Conservation (phyloP, 2,113 vertebrate species). For the Tragelaphus buxtoni region DNA sequence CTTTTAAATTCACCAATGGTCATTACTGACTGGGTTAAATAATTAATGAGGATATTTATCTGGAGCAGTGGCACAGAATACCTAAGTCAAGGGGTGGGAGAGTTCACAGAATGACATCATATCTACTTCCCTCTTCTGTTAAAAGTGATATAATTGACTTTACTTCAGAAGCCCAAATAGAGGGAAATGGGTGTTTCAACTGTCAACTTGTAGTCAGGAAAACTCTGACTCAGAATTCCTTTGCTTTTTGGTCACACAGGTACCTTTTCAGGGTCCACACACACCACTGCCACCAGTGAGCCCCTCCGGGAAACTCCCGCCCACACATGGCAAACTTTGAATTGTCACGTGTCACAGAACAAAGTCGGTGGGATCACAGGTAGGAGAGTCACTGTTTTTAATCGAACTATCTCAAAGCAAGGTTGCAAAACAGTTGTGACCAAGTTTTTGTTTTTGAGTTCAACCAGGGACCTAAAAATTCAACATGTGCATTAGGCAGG, state of each 20-base stretch:
- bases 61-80: background rate
- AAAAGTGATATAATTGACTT: background rate
- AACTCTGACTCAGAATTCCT: background rate
- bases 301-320: rapidly evolving
- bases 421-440: background rate
- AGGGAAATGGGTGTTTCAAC: background rate
- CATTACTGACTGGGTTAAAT: too few relatives aligned
- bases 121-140: background rate
- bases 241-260: background rate
- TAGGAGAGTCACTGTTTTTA: rapidly evolving
- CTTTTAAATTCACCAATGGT: background rate
- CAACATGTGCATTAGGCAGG: rapidly evolving
- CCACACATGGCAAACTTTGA: rapidly evolving
- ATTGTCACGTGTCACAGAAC: rapidly evolving
- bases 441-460: background rate
- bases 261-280: background rate
- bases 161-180: background rate
- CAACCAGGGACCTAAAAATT: background rate
- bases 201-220: background rate
- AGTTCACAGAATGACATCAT: rapidly evolving
- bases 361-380: rapidly evolving
- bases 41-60: background rate
- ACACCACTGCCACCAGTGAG: rapidly evolving
- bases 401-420: too few relatives aligned
- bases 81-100: too few relatives aligned